Evolutionary conservation across 1,140 invertebrate genomes (phyloP), one percentile per base, ranked within the genome.

Genomic region (Habropoda laboriosa): DNA sequence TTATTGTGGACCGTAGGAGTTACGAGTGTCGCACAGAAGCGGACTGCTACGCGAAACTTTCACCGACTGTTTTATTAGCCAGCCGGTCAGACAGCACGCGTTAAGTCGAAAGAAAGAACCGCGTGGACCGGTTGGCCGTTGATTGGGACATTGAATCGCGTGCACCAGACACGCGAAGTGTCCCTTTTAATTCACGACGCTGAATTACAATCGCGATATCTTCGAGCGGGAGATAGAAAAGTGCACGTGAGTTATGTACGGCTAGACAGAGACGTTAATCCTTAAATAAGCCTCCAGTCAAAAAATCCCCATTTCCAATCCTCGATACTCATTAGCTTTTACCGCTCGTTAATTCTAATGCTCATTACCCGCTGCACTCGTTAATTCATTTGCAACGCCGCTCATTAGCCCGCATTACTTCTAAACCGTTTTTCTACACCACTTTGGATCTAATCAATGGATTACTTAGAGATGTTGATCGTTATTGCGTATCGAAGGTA

Each of bases 261-360:
- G 49, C 55, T 18, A 13, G n/a, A 4, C 2, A 27, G 32, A 57
- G 32, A 57, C 24, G n/a, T 71, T 57, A 42, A 57, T 71, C 67
- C 67, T 57, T 55, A 27, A 57, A 57, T 40, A 70, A 53, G 16
- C 35, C 42, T 30, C 21, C 64, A 27, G 45, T 42, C 57, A 66
- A 66, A 53, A 80, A 80, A 73, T 49, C 42, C n/a, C n/a, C 78
- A 47, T 47, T 71, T 82, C 68, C 80, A 80, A 73, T 82, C 78
- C 70, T 66, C 63, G 63, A 66, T 66, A 66, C 40, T 47, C 63
- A n/a, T 66, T 66, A 66, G 40, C 63, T 66, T 45, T 66, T 66
- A n/a, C 40, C 27, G 42, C 40, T 66, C 63, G 18, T 66, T 64
- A 64, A 64, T 64, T 64, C 61, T 64, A 64, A 64, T 64, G 61